phyloP scores from a whole-genome alignment of 1,140 invertebrate genomes.

The Prorops nasuta region DNA sequence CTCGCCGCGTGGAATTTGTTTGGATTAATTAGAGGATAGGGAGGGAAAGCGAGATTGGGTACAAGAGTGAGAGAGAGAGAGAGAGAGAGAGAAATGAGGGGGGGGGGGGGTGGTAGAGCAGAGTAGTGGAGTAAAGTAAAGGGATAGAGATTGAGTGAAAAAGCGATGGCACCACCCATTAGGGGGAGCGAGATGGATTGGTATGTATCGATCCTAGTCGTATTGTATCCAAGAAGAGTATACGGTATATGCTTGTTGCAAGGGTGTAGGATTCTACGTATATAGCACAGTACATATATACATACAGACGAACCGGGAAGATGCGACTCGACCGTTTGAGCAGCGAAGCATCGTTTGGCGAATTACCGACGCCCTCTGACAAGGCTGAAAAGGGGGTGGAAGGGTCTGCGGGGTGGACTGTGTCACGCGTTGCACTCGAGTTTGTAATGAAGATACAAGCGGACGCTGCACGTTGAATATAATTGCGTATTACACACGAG shows the following conservation, averaged over 20 bases:
- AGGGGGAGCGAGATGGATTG: not conserved
- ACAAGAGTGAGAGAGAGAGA: too few species aligned
- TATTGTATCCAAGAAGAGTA: too few species aligned
- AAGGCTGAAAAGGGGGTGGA: not conserved
- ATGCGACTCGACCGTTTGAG: too few species aligned
- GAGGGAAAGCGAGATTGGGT: not conserved
- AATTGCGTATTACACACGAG: conserved; percentile 24
- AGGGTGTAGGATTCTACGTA: too few species aligned
- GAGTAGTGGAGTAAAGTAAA: not conserved
- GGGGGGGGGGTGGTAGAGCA: not conserved
- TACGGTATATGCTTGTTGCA: too few species aligned
- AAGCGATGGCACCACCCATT: too few species aligned
- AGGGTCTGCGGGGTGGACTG: not conserved
- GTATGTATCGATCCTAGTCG: too few species aligned
- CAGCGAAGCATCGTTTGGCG: too few species aligned
- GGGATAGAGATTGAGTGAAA: not conserved
- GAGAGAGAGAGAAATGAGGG: not conserved
- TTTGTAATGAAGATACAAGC: conserved; percentile 23
- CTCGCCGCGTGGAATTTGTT: too few species aligned
- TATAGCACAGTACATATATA: too few species aligned
- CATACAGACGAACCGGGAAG: too few species aligned
- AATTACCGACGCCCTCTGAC: not conserved
- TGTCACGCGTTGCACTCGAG: conserved; percentile 6
- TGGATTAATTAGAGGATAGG: not conserved
- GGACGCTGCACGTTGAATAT: conserved; percentile 13